Evolutionary conservation across 2,113 vertebrate species (phyloP), one percentile per base, ranked within the genome.

Genomic region (Albula goreensis): DNA sequence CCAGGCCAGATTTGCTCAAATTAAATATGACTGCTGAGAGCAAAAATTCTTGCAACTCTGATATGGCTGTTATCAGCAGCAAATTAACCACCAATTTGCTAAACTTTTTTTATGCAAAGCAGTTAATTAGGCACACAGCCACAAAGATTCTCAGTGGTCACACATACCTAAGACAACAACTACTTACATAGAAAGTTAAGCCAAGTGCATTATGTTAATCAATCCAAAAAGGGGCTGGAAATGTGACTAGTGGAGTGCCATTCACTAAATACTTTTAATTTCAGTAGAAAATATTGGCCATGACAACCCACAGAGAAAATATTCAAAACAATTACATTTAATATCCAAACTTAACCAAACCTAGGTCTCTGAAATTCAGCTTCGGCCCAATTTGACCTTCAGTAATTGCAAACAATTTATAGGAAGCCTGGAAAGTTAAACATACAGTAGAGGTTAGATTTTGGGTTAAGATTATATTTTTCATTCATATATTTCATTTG

Each of bases 11-110:
- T 74, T 74, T 31, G 70, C 70, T 74, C 25, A 31, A 74, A 74
- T 74, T 74, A 74, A 74, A 74, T 74, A 74, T 31, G n/a, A 74
- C 70, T 74, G 70, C 70, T 74, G 70, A 31, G 70, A 8, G 70
- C 70, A 74, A 74, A 19, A 74, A 74, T 74, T 74, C 70, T 74
- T 74, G 22, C 10, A 31, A 31, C 6, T 74, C 70, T 25, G 0
- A 70, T 70, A 22, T n/a, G 12, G 63, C 19, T n/a, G 22, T 22
- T 70, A n/a, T 70, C 63, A 70, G 19, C 3, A 70, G 22, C 17
- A 70, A 31, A 74, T 74, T 74, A 74, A 74, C 2, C n/a, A 19
- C 22, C 63, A 74, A 74, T 74, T 74, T 31, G 31, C n/a, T 74
- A 74, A 74, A 74, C 5, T 2, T 9, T 74, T 74, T 15, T 63